Evolutionary conservation across 2,888 invertebrate species (phyloP).

Genomic region (Cephus pulcher): DNA sequence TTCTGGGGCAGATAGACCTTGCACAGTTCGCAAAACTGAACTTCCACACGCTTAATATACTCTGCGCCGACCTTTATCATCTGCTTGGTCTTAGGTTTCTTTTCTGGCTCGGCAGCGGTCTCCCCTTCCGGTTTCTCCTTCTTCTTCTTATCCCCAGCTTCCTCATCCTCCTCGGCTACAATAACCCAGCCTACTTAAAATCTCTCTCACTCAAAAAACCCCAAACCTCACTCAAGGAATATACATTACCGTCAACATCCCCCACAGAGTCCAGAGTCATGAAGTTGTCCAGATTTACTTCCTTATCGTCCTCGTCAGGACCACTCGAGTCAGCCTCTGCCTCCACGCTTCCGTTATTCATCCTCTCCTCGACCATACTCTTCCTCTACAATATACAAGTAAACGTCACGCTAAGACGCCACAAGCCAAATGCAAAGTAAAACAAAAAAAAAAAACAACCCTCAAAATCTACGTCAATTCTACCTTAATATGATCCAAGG

Average conservation of each 20-base stretch:
- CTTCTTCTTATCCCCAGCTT: conserved; percentile 71
- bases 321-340: conserved; percentile 71
- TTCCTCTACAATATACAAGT: conserved; percentile 68
- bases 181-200: conserved; percentile 22
- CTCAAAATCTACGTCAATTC: neutral
- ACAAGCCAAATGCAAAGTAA: neutral
- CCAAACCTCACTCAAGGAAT: neutral
- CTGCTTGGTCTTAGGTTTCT: conserved; percentile 72
- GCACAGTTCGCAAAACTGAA: conserved; percentile 84
- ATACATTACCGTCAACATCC: conserved; percentile 78
- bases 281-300: conserved; percentile 84
- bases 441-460: neutral
- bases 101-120: conserved; percentile 59
- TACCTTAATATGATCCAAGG: conserved; percentile 85
- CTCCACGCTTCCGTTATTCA: conserved; percentile 68
- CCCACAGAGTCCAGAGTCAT: conserved; percentile 91
- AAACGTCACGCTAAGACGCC: neutral
- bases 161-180: conserved; percentile 69
- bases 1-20: conserved; percentile 77
- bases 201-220: neutral
- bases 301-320: conserved; percentile 75
- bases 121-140: conserved; percentile 62
- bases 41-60: conserved; percentile 82
- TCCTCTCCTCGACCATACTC: conserved; percentile 66
- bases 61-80: conserved; percentile 82